Conservation (phyloP, 2,888 invertebrate species). For the Melipona bicolor region DNA sequence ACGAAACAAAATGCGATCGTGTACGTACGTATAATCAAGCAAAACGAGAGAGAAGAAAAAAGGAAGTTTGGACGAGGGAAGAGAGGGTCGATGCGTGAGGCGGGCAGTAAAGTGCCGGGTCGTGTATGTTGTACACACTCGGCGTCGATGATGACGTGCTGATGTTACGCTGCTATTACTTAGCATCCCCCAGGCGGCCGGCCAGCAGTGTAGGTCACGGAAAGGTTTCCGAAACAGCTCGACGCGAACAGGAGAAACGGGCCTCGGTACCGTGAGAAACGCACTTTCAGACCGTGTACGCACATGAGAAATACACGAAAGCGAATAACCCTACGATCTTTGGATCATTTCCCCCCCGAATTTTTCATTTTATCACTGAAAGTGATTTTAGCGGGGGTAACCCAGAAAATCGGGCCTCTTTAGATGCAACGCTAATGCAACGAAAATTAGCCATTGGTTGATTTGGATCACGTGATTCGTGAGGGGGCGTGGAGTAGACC, state of each 20-base stretch:
- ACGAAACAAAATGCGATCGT: constrained; percentile 50
- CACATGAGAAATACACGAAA: neutral
- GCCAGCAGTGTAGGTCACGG: constrained; percentile 56
- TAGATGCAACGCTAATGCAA: too few relatives aligned
- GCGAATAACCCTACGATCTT: neutral
- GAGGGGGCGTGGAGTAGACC: too few relatives aligned
- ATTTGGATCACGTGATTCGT: too few relatives aligned
- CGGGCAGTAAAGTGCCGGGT: constrained; percentile 65
- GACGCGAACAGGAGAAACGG: constrained; percentile 34
- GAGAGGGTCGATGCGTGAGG: constrained; percentile 58
- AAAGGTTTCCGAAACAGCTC: constrained; percentile 42
- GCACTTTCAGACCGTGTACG: neutral
- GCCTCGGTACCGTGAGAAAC: constrained; percentile 51
- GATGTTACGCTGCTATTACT: constrained; percentile 75
- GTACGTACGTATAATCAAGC: constrained; percentile 61
- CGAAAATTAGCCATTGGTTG: too few relatives aligned
- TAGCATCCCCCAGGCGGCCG: constrained; percentile 60
- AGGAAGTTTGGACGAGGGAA: constrained; percentile 1
- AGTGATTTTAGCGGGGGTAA: too few relatives aligned
- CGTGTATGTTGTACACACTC: constrained; percentile 43
- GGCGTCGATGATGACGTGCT: constrained; percentile 71
- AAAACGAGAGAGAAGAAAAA: constrained; percentile 8
- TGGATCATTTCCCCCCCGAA: neutral
- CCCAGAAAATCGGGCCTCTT: too few relatives aligned
- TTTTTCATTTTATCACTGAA: neutral